phyloP scores from a whole-genome alignment of 2,888 invertebrate genomes.

The Ommatoiulus sabulosus region DNA sequence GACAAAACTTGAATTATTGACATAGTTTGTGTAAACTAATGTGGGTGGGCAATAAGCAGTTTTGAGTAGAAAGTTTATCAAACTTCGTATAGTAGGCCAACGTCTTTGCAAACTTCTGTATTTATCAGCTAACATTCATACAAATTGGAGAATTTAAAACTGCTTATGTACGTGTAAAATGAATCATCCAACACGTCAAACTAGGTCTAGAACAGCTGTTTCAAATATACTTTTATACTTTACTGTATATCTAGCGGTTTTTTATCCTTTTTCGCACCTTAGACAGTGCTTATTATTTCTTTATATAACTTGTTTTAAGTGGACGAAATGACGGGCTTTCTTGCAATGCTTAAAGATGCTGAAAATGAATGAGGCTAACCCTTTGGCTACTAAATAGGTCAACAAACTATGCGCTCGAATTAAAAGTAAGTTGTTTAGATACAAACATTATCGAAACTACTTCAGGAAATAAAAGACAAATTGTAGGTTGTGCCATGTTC shows the following conservation, averaged over 20 bases:
- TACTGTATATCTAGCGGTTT: no score
- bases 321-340: neutral
- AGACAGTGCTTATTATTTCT: no score
- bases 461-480: neutral
- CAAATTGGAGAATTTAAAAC: neutral
- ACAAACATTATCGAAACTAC: neutral
- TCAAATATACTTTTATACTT: no score
- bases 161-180: neutral
- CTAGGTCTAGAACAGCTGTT: neutral
- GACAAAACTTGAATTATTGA: neutral
- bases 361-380: neutral
- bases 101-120: neutral
- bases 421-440: neutral
- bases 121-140: neutral
- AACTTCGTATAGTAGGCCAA: constrained; percentile 11
- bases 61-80: constrained; percentile 9
- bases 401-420: neutral
- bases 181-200: neutral
- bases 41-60: neutral
- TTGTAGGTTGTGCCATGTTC: neutral
- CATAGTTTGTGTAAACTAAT: neutral
- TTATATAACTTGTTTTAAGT: neutral
- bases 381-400: constrained; percentile 31
- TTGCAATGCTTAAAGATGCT: constrained; percentile 31
- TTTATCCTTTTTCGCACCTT: no score